Evolutionary conservation across 1,140 invertebrate genomes (phyloP).

Genomic region (Dreissena rostriformis): DNA sequence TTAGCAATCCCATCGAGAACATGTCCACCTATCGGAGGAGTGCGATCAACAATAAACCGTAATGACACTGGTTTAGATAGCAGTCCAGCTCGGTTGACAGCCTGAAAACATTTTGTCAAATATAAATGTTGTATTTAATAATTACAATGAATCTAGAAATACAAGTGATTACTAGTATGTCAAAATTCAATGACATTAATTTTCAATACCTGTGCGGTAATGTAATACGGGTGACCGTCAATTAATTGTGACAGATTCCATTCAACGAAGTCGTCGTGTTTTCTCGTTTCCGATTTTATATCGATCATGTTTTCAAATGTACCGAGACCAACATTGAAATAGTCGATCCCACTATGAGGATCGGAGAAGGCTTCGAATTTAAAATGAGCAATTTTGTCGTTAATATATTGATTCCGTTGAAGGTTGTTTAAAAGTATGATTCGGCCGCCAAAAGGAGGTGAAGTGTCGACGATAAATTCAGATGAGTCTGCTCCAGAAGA

Average conservation of each 20-base stretch:
- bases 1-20: conserved; percentile 6
- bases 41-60: conserved; percentile 18
- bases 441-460: conserved; percentile 36
- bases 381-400: too few relatives aligned
- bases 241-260: background rate
- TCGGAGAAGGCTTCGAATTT: background rate
- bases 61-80: background rate
- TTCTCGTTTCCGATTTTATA: too few relatives aligned
- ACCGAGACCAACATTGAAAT: conserved; percentile 31
- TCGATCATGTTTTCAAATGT: background rate
- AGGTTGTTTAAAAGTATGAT: too few relatives aligned
- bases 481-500: background rate
- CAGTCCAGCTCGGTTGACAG: conserved; percentile 34
- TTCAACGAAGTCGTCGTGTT: too few relatives aligned
- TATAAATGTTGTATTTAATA: too few relatives aligned
- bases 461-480: conserved; percentile 28
- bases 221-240: conserved; percentile 15
- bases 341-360: conserved; percentile 20
- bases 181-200: too few relatives aligned
- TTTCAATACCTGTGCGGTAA: conserved; percentile 17
- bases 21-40: conserved; percentile 28
- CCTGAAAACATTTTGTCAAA: background rate
- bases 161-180: too few relatives aligned
- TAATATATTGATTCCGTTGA: too few relatives aligned
- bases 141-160: too few relatives aligned